Percentiles rank a stretch among this genome's conserved stretches.
phyloP scores from a whole-genome alignment of 1,140 invertebrate genomes.

The Riptortus pedestris region DNA sequence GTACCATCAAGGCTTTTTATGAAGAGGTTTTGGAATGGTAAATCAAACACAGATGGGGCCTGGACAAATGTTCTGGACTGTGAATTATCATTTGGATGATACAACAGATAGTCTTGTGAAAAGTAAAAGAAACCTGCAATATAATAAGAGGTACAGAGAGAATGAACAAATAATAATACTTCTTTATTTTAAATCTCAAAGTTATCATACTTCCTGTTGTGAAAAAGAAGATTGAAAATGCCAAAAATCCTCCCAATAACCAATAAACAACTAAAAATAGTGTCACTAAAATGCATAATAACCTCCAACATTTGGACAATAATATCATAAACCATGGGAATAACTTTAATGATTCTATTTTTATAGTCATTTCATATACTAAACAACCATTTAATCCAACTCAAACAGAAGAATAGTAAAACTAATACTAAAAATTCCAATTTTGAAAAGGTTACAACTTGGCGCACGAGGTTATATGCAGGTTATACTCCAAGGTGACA shows the following conservation, averaged over 20 bases:
- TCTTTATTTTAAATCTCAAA: too few relatives aligned
- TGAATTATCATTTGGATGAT: constrained; percentile 71
- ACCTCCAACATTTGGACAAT: constrained; percentile 40
- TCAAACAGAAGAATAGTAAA: neutral
- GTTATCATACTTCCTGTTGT: neutral
- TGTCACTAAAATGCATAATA: constrained; percentile 47
- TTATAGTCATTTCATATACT: constrained; percentile 19
- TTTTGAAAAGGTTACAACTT: constrained; percentile 8
- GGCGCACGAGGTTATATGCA: constrained; percentile 6
- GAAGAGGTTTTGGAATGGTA: constrained; percentile 76
- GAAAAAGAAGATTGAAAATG: constrained; percentile 38
- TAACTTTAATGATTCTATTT: constrained; percentile 17
- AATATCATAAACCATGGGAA: constrained; percentile 23
- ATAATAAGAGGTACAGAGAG: too few relatives aligned
- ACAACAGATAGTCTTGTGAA: constrained; percentile 74
- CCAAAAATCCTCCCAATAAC: constrained; percentile 63
- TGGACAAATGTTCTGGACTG: constrained; percentile 79
- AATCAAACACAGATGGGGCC: constrained; percentile 65
- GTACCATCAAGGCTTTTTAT: constrained; percentile 67
- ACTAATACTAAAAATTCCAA: neutral
- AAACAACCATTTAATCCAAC: neutral
- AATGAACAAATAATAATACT: constrained; percentile 19
- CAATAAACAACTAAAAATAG: constrained; percentile 66
- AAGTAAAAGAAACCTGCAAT: constrained; percentile 66
- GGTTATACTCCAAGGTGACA: too few relatives aligned